These are phyloP conservation scores for Mionectes macconnelli DNA, from an alignment of 2,113 vertebrate genomes.

Conservation along the genomic window DNA sequence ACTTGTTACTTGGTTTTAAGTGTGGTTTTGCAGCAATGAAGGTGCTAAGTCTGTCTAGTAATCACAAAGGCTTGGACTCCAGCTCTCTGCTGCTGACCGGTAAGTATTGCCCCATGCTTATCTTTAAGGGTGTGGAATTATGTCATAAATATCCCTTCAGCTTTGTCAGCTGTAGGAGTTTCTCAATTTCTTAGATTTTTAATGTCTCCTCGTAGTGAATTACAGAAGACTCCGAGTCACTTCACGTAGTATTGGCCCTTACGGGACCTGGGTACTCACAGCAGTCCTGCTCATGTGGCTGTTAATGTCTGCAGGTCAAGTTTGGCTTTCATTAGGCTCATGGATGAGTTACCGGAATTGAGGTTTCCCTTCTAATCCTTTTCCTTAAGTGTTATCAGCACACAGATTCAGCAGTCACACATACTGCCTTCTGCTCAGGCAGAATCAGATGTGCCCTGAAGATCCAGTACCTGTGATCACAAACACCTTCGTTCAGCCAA, in stretches of 20 bases:
- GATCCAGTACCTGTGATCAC: not conserved
- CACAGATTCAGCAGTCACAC: not conserved
- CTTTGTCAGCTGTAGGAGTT: not conserved
- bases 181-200: not conserved
- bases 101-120: fast-evolving
- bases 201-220: not conserved
- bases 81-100: not conserved
- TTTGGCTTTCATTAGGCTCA: not conserved
- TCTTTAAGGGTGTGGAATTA: not conserved
- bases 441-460: not conserved
- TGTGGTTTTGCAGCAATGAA: not conserved
- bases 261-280: not conserved
- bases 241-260: not conserved
- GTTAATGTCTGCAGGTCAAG: not conserved
- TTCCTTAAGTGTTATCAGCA: not conserved
- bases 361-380: not conserved
- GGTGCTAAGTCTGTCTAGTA: not conserved
- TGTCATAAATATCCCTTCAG: not conserved
- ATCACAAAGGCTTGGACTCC: not conserved
- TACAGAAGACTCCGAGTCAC: not conserved
- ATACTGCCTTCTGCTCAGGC: not conserved
- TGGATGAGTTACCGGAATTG: not conserved
- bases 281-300: not conserved
- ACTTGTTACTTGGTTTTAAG: not conserved
- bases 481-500: not conserved